These are phyloP conservation scores for Zaprionus lineosus DNA, from an alignment of 2,888 invertebrate genomes.

Conservation along the genomic window DNA sequence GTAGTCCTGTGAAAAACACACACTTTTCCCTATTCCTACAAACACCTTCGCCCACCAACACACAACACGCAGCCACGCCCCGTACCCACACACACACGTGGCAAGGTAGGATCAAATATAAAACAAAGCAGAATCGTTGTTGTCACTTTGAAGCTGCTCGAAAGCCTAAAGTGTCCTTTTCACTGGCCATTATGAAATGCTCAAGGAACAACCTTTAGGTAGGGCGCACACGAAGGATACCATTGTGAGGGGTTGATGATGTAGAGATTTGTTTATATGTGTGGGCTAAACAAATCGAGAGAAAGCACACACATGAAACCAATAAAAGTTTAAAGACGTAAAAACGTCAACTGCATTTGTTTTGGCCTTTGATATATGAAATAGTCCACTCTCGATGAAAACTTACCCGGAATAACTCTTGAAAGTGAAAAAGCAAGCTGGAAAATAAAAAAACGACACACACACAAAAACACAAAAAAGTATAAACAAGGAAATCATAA, in stretches of 20 bases:
- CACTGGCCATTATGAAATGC: slow-evolving; percentile 56
- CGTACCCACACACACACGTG: slow-evolving; percentile 12
- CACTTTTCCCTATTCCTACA: slow-evolving; percentile 15
- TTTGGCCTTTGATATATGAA: slow-evolving; percentile 71
- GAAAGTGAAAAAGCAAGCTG: slow-evolving; percentile 9
- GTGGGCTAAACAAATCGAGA: slow-evolving; percentile 53
- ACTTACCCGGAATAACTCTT: slow-evolving; percentile 37
- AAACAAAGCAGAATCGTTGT: slow-evolving; percentile 53
- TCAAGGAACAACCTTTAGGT: slow-evolving; percentile 46
- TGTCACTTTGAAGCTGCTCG: slow-evolving; percentile 65
- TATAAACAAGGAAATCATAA: slow-evolving; percentile 46
- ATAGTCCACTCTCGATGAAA: slow-evolving; percentile 33
- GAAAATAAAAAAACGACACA: slow-evolving; percentile 9
- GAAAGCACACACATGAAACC: slow-evolving; percentile 44
- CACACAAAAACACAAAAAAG: slow-evolving; percentile 5
- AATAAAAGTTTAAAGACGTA: slow-evolving; percentile 70
- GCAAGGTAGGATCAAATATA: slow-evolving; percentile 56
- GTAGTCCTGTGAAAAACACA: no score
- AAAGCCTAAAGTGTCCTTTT: slow-evolving; percentile 68
- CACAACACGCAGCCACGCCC: no score
- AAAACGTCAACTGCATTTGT: slow-evolving; percentile 75
- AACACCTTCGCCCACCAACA: not conserved
- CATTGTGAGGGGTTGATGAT: not conserved
- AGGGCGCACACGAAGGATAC: not conserved
- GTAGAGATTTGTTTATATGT: slow-evolving; percentile 4